A percentile compares a stretch with the other conserved stretches of the same genome.
phyloP scores from a whole-genome alignment of 2,113 vertebrate genomes.

The Tragelaphus buxtoni region DNA sequence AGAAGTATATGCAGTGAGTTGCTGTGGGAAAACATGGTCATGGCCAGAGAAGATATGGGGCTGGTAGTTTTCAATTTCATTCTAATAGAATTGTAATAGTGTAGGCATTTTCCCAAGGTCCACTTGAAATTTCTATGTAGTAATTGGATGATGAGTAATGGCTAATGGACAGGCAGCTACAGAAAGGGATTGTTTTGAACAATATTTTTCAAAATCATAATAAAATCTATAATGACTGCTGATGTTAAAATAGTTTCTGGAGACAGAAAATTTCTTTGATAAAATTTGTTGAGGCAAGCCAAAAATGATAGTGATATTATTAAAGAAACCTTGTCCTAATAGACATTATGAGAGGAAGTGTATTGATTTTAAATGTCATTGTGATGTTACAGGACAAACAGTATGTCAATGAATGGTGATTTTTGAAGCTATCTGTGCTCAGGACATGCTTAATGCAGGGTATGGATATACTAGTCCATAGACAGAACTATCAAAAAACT shows the following conservation, averaged over 20 bases:
- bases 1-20: neutral
- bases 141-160: neutral
- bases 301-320: neutral
- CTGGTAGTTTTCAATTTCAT: constrained; percentile 33
- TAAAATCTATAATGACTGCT: neutral
- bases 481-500: neutral
- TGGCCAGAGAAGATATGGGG: neutral
- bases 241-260: neutral
- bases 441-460: neutral
- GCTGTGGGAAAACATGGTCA: neutral
- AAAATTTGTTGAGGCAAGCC: neutral
- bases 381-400: neutral
- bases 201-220: constrained; percentile 5
- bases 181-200: neutral
- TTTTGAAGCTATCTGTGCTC: neutral
- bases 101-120: constrained; percentile 13
- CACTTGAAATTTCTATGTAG: neutral
- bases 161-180: neutral
- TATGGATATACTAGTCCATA: neutral
- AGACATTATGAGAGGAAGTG: neutral
- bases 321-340: neutral
- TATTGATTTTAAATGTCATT: neutral
- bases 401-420: neutral
- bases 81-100: neutral
- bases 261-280: neutral